Evolutionary conservation across 2,797 vertebrate species (phyloP).

Genomic region (Notamacropus eugenii): DNA sequence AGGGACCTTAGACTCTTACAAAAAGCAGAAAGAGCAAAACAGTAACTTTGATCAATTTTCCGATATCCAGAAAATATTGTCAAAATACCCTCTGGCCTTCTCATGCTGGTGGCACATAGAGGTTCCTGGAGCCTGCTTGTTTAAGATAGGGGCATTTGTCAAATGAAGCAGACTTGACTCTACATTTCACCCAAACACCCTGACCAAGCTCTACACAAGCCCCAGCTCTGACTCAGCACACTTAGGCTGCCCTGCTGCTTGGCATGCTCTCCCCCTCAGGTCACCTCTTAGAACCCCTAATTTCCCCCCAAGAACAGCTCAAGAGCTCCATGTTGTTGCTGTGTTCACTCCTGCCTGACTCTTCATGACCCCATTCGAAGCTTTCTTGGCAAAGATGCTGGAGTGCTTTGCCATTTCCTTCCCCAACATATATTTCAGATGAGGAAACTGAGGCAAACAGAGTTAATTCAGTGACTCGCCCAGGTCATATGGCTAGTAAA

Average conservation of each 20-base stretch:
- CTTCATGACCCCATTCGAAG: not conserved
- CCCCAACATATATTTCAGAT: not conserved
- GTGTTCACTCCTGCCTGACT: not conserved
- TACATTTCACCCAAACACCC: not conserved
- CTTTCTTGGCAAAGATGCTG: not conserved
- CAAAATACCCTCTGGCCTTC: not conserved
- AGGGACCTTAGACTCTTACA: slow-evolving; percentile 37
- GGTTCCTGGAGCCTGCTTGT: not conserved
- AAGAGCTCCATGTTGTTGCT: not conserved
- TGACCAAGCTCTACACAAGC: not conserved
- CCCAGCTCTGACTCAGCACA: not conserved
- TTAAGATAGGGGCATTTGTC: not conserved
- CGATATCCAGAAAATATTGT: slow-evolving; percentile 45
- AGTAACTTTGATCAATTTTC: slow-evolving; percentile 10
- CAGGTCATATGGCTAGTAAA: not conserved
- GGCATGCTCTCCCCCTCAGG: not conserved
- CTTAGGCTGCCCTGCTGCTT: not conserved
- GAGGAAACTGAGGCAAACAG: not conserved
- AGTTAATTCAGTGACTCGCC: not conserved
- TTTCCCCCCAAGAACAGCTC: not conserved
- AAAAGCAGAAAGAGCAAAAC: slow-evolving; percentile 58
- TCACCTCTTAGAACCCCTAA: not conserved
- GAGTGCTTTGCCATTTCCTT: not conserved
- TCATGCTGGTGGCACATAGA: not conserved
- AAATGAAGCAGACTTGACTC: not conserved